Evolutionary conservation across 2,797 vertebrate species (phyloP), one percentile per base, ranked within the genome.

Genomic region (Helarctos malayanus): DNA sequence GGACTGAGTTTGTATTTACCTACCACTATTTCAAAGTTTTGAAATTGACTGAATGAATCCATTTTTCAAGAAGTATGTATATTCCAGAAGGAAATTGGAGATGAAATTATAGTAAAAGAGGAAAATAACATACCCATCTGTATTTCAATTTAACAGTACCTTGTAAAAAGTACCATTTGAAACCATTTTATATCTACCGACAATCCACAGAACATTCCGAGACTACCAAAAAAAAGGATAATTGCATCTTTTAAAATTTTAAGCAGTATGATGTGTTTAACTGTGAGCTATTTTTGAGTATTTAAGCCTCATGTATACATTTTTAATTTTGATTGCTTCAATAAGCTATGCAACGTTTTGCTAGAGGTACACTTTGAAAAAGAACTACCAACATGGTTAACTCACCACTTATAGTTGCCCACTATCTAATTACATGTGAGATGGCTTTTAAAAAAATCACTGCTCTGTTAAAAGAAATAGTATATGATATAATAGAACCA

Each of bases 261-360:
- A 97, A 98, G 49, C 7, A 96, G 54, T 35, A 16, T 92, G 78
- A 95, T 98, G 95, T 97, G 80, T 98, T 98, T 98, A 97, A 98
- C 89, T 98, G 87, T 97, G 93, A 97, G 86, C 65, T 98, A 94
- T 98, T 97, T 98, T 98, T 96, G 94, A 98, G 85, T 95, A 81
- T 79, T 98, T 98, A 97, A 97, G 56, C 13, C 45, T 98, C 88
- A 65, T 41, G 63, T 96, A 98, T 98, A 84, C 88, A 98, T 98
- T 98, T 98, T 98, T 98, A 98, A 98, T 98, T 98, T 93, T 75
- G 79, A 41, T 96, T 97, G 59, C 84, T 96, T 75, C 89, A 94
- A 13, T 96, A 91, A 93, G 91, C 93, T 97, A 76, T 91, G 35
- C 63, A 97, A 32, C 68, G 92, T 95, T 79, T 69, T 95, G 29